Conservation (phyloP, 1,140 invertebrate genomes). For the Cephus cinctus region DNA sequence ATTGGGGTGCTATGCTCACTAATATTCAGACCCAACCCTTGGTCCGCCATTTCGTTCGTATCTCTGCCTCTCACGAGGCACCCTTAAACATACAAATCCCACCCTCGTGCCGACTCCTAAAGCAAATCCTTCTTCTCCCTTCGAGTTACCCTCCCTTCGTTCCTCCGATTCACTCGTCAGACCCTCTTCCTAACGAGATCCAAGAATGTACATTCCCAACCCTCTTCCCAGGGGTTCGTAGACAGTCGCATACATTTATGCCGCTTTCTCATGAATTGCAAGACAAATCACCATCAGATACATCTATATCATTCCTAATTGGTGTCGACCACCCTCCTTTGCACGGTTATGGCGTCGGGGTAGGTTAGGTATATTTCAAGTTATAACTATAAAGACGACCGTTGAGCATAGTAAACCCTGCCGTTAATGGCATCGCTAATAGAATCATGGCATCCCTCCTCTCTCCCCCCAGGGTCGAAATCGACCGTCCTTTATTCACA, state of each 20-base stretch:
- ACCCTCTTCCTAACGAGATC: conserved; percentile 10
- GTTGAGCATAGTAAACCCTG: conserved; percentile 44
- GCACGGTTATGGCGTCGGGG: conserved; percentile 9
- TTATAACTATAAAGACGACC: conserved; percentile 46
- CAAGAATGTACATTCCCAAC: conserved; percentile 6
- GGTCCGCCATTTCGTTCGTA: conserved; percentile 14
- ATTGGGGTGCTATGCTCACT: too few species aligned
- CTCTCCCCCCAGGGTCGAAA: too few species aligned
- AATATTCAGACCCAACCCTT: conserved; percentile 24
- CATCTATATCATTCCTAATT: conserved; percentile 45
- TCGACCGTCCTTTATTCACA: conserved; percentile 3
- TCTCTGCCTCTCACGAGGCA: conserved; percentile 2
- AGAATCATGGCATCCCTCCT: conserved; percentile 41
- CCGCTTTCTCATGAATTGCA: conserved; percentile 17
- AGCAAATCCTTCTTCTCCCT: conserved; percentile 6
- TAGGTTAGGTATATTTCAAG: conserved; percentile 25
- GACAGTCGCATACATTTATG: neutral
- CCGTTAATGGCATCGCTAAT: conserved; percentile 50
- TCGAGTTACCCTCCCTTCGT: conserved; percentile 10
- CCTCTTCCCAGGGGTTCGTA: neutral
- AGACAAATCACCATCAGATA: conserved; percentile 29
- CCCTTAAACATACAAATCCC: conserved; percentile 37
- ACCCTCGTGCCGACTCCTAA: too few species aligned
- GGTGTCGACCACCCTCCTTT: conserved; percentile 29
- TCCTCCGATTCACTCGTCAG: neutral